Base-by-base conservation (phyloP, 35 echinoderm and acorn worm species). In the Lytechinus variegatus region DNA sequence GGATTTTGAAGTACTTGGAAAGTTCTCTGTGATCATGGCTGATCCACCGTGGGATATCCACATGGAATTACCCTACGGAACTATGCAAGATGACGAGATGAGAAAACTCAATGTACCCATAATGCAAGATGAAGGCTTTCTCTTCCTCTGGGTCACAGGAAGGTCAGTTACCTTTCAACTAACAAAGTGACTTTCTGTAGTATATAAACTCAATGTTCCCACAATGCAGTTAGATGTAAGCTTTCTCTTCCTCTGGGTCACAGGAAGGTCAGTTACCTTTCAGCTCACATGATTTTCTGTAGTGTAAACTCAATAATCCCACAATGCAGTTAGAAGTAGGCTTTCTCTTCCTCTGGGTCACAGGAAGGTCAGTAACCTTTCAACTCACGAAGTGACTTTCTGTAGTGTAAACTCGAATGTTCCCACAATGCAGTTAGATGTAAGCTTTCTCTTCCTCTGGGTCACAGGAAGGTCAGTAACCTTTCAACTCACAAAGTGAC, bases 1-100 rank as follows among this genome's bases (percentile, higher is more conserved):
- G 44, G 96, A 99, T 72, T 97, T 93, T n/a, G 87, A 86, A 52
- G 96, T 99, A 7, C 91, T 99, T 87, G 98, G 98, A 2, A 99
- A 99, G 96, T 99, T 97, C 96, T 95, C 98, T 10, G 98, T 99
- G 1, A 96, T 99, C 54, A 99, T 99, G 98, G 98, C 98, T 3
- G 98, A 99, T 87, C 98, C 98, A 92, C 98, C 98, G 12, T 99
- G 98, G 98, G 98, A 99, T 53, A 99, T 99, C 56, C 98, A 99
- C 95, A 99, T 99, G 98, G 98, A 99, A 94, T 90, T 99, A 33
- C 98, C 98, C 28, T 99, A 99, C 33, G 98, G 98, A 61, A 99
- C 98, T 58, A 99, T 99, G 98, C 98, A 99, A 88, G 98, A 99
- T 72, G 98, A 99, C 89, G 98, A 99, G 96, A 99, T 99, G 98